Base-by-base conservation (phyloP, 2,888 invertebrate species). In the Tethea ocularis region DNA sequence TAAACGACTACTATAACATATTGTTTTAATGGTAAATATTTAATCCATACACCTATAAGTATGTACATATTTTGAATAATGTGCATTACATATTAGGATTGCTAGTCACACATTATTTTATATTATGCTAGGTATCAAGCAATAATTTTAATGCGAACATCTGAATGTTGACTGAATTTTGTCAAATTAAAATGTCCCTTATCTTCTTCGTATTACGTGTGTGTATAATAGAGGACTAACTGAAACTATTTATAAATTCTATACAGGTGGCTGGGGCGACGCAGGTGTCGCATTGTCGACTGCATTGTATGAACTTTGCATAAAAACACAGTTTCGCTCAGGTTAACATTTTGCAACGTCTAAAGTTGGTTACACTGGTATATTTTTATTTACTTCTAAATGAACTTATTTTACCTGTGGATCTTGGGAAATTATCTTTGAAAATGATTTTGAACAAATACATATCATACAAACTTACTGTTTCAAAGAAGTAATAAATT, bases 231-330 rank as follows among this genome's bases (percentile, higher is more conserved):
- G 78, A 68, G 66, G 77, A 69, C 78, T 74, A 64, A 68, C 73
- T 73, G 72, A 71, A 73, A 77, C 83, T 88, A 87, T 88, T 88
- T 89, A 88, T 83, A 80, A 85, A 91, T 89, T 88, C 89, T 72
- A 81, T 77, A 84, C 89, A 90, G 89, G 90, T 89, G 89, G 76
- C 64, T 62, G 67, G 72, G 75, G 75, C 78, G 68, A 74, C 77
- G 88, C 90, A 91, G 90, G 88, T 91, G 91, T 83, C 80, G 76
- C 84, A 84, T 86, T 86, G 84, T 87, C 86, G 79, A 84, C 79
- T 82, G 86, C 86, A 83, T 77, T 79, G 82, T 86, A 84, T 88
- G 84, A 83, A 87, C 81, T 87, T 84, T 84, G 86, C 86, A 89
- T 89, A 88, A 89, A 86, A 88, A 89, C 77, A 84, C 77, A 78